Evolutionary conservation across 2,888 invertebrate genomes (phyloP), one percentile per base, ranked within the genome.

Genomic region (Diarsia rubi): DNA sequence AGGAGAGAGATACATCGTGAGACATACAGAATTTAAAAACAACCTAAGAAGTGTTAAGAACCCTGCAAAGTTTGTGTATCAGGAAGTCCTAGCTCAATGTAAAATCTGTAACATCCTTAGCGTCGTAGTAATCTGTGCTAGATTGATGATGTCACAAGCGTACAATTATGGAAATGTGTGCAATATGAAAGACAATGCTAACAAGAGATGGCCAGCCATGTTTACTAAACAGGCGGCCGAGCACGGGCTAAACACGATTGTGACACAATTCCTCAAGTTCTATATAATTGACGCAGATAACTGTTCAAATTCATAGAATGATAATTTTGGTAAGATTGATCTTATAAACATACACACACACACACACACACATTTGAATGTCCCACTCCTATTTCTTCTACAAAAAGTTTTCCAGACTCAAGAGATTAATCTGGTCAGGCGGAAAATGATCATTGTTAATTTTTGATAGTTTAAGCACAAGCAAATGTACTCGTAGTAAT

Each of bases 181-280:
- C 84, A 83, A 69, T 64, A 65, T 70, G 63, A 75, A 74, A 82
- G 76, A 73, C 75, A 81, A 85, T 82, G 82, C 81, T 60, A 78
- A 81, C 79, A 80, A 69, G 69, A 80, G 77, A 84, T 81, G 66
- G 69, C 69, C 47, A 54, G 31, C 60, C 47, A 65, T 93, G 92
- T 95, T 94, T 94, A 92, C 90, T 86, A 92, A 94, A 92, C 89
- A 93, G 64, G 62, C 69, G 69, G 68, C 67, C 64, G 83, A 81
- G 90, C 93, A 92, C 93, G 92, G 88, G 92, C 89, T 85, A 90
- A 92, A 90, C 88, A 89, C 72, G 64, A 75, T 65, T 75, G 76
- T 86, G 85, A 82, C 82, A 85, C 80, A 84, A 86, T 81, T 84
- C 60, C 72, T 73, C 57, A 78, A 78, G 75, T 78, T 86, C 83